Evolutionary conservation across 1,140 invertebrate species (phyloP), one percentile per base, ranked within the genome.

Genomic region (Dendrolimus kikuchii): DNA sequence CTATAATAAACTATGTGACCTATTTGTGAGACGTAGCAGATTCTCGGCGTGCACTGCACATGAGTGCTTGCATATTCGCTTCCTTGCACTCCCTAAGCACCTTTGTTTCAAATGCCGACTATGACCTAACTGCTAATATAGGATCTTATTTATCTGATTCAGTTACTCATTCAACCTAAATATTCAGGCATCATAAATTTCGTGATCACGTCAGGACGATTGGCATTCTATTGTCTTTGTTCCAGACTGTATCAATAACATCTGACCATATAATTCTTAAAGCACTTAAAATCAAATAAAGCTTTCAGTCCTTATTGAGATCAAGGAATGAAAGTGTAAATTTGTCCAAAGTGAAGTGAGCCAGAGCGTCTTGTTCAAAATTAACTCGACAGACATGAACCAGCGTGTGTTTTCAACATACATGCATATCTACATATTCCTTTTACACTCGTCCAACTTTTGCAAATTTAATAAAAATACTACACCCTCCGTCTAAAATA

Each of bases 61-160:
- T 70, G 56, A 55, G 51, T 77, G 68, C 75, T 76, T 76, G 68
- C 63, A 70, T 74, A 73, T 65, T 68, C 66, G 67, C 66, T 64
- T 62, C 70, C 69, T 64, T 65, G 67, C 71, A 66, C 62, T 69
- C 59, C 64, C 58, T 49, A 59, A 54, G 55, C 65, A 77, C 72
- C 75, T 81, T 85, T 85, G 77, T 82, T 62, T 78, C 59, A 64
- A 57, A 64, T 67, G 55, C 60, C 59, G 61, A 53, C 61, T 64
- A 60, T 55, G 64, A 57, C 69, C 80, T 67, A 79, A 82, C 77
- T 56, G 66, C 71, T 75, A 81, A 85, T 82, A 80, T 76, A 75
- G 67, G 73, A 74, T 69, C 59, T 63, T 53, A 76, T 64, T 79
- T 77, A 82, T 85, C 79, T 77, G 76, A 81, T 80, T 71, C 74